phyloP scores from a whole-genome alignment of 2,888 invertebrate species.

The Hesperia comma region DNA sequence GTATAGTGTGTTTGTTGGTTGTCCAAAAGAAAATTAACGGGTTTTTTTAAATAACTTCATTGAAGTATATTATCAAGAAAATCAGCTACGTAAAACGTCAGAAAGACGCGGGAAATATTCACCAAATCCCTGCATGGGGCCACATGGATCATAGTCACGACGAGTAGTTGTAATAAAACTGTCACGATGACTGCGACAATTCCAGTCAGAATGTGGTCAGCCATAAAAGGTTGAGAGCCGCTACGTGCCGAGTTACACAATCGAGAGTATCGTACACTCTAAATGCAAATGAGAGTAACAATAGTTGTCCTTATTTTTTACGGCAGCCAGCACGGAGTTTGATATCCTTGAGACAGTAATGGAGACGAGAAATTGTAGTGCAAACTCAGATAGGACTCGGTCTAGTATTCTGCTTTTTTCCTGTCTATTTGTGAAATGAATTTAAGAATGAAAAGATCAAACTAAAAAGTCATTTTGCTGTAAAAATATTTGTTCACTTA shows the following conservation, averaged over 20 bases:
- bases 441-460: neutral
- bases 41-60: too few species aligned
- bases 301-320: constrained; percentile 26
- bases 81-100: too few species aligned
- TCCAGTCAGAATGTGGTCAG: neutral
- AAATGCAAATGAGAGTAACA: constrained; percentile 26
- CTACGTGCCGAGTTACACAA: constrained; percentile 15
- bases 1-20: too few species aligned
- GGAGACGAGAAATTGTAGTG: neutral
- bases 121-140: too few species aligned
- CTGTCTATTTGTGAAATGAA: neutral
- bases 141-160: too few species aligned
- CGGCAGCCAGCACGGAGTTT: constrained; percentile 6
- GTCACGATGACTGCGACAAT: neutral
- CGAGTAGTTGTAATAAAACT: too few species aligned
- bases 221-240: constrained; percentile 6
- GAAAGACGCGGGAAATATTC: too few species aligned
- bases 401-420: neutral
- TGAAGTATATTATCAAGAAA: too few species aligned
- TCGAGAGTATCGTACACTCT: constrained; percentile 24
- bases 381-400: neutral
- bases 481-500: too few species aligned
- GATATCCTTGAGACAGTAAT: constrained; percentile 4
- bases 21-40: too few species aligned
- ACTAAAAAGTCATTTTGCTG: neutral